Evolutionary conservation across 2,888 invertebrate species (phyloP).

Genomic region (Eledona agricola): DNA sequence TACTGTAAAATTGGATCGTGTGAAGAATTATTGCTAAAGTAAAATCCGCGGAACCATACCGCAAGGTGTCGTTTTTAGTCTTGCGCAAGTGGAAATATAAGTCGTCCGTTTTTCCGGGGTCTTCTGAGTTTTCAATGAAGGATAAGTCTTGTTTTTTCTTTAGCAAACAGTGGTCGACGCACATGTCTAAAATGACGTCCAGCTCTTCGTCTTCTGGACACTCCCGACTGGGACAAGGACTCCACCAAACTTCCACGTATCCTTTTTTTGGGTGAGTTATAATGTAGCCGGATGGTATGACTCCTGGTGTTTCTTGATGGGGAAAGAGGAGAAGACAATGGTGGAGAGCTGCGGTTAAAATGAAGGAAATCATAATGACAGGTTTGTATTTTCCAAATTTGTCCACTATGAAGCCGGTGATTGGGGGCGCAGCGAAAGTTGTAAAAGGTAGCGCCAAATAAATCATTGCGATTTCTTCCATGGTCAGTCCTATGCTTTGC

Average conservation of each 20-base stretch:
- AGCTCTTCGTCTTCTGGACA: slow-evolving; percentile 79
- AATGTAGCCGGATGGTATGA: slow-evolving; percentile 78
- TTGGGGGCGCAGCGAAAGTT: slow-evolving; percentile 84
- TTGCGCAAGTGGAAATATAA: slow-evolving; percentile 66
- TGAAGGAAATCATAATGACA: slow-evolving; percentile 79
- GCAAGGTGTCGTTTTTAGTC: slow-evolving; percentile 36
- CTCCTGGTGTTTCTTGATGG: slow-evolving; percentile 80
- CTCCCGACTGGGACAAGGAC: slow-evolving; percentile 81
- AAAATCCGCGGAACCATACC: slow-evolving; percentile 1
- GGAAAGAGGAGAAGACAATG: slow-evolving; percentile 82
- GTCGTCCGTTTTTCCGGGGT: slow-evolving; percentile 66
- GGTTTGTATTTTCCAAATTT: slow-evolving; percentile 87
- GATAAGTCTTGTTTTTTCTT: slow-evolving; percentile 57
- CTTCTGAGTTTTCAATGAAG: slow-evolving; percentile 56
- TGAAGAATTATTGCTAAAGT: too few species aligned
- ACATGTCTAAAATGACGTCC: slow-evolving; percentile 76
- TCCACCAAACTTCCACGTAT: slow-evolving; percentile 85
- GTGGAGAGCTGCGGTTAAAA: slow-evolving; percentile 81
- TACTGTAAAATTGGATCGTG: too few species aligned
- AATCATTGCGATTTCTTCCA: slow-evolving; percentile 87
- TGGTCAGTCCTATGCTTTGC: slow-evolving; percentile 87
- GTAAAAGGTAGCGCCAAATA: slow-evolving; percentile 87
- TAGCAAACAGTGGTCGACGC: slow-evolving; percentile 76
- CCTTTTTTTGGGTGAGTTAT: slow-evolving; percentile 77
- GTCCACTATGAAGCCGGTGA: slow-evolving; percentile 86